Conservation (phyloP, 2,888 invertebrate genomes). For the Aspidiotus rigidus region DNA sequence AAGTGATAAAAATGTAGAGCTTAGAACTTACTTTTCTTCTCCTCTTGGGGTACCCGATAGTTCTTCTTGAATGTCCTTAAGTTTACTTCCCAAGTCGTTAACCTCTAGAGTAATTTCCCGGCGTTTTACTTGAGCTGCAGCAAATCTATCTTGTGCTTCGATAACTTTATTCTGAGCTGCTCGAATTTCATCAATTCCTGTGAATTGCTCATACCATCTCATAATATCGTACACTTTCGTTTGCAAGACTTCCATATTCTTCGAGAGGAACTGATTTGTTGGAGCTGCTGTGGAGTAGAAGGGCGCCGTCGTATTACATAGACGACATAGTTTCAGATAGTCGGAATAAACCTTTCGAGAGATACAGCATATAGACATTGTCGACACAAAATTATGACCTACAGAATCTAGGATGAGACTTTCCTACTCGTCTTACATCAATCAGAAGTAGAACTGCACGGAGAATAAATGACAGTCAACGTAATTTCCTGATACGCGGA, state of each 20-base stretch:
- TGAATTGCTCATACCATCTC: constrained; percentile 59
- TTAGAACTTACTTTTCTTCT: constrained; percentile 56
- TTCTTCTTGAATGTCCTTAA: constrained; percentile 64
- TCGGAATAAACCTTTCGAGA: not conserved
- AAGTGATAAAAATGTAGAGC: not conserved
- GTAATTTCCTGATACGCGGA: too few relatives aligned
- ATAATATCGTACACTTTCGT: constrained; percentile 29
- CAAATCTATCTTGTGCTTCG: constrained; percentile 57
- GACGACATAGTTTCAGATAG: not conserved
- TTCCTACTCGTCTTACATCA: too few relatives aligned
- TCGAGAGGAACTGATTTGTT: not conserved
- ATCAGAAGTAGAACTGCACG: too few relatives aligned
- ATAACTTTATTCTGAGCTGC: constrained; percentile 64
- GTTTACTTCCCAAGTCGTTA: constrained; percentile 51
- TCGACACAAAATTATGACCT: too few relatives aligned
- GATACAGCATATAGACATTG: not conserved
- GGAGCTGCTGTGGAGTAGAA: constrained; percentile 8
- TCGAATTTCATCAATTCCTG: constrained; percentile 69
- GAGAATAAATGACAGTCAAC: too few relatives aligned
- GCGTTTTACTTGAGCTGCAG: constrained; percentile 56
- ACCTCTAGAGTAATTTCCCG: constrained; percentile 55
- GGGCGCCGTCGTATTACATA: not conserved
- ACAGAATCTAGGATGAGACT: too few relatives aligned
- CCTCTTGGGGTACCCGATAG: constrained; percentile 67
- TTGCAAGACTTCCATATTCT: constrained; percentile 16